Base-by-base conservation (phyloP, 2,888 invertebrate genomes). In the Dorcus hopei region DNA sequence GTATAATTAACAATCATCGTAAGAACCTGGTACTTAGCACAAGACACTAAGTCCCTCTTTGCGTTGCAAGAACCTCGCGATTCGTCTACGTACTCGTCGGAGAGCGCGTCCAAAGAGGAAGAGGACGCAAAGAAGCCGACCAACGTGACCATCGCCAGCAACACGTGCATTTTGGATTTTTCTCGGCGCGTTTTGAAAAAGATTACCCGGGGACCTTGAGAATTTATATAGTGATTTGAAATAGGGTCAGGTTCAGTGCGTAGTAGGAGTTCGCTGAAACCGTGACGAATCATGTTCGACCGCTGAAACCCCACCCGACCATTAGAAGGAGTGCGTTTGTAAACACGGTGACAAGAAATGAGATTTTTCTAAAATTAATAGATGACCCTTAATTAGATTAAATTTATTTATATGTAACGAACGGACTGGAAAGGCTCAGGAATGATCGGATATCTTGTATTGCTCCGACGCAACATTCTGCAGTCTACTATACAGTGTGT, bases 61-160 rank as follows among this genome's bases (percentile, higher is more conserved):
- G 52, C 54, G 8, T 61, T 54, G 60, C 76, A 76, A 52, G 67
- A 61, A 19, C 65, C 64, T 19, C 64, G 70, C 6, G 69, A 63
- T 54, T 75, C 73, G 41, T 68, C 62, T 11, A 75, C 45, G 58
- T 75, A 75, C 9, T 69, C 69, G 52, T 74, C 74, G 40, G 61
- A 16, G 3, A 43, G 39, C 23, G 26, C 45, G 26, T 1, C 4
- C 9, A n/a, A n/a, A 14, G 45, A 11, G 3, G 14, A 23, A 45
- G 19, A 16, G 9, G 16, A 19, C 14, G 9, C 23, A 3, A 11
- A 23, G 19, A 45, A 16, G 19, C 11, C 42, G 11, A 7, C 42
- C 42, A 14, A 9, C 42, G 42, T 7, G 9, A 42, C 11, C 42
- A 9, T 11, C 9, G 42, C 2, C 6, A 33, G 26, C 1, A 33